A percentile compares a stretch with the other conserved stretches of the same genome.
phyloP scores from a whole-genome alignment of 2,888 invertebrate genomes.

The Papilio demoleus region DNA sequence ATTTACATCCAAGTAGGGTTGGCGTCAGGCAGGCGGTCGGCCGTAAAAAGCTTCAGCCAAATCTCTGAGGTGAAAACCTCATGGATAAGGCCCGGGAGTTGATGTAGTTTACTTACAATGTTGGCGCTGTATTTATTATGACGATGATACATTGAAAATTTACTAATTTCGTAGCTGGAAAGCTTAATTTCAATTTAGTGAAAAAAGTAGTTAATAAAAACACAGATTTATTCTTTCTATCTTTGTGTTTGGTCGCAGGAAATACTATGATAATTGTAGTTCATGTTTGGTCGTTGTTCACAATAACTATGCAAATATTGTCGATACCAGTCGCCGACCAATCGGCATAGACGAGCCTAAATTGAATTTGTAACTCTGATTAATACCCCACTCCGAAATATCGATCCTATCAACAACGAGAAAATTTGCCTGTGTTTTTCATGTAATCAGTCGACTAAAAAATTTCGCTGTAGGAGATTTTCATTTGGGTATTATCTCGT shows the following conservation, averaged over 20 bases:
- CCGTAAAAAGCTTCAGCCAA: too few species aligned
- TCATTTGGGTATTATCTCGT: neutral
- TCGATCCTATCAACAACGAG: conserved; percentile 56
- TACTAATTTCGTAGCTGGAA: too few species aligned
- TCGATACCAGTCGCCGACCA: conserved; percentile 69
- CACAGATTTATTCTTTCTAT: too few species aligned
- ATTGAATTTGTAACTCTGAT: conserved; percentile 82
- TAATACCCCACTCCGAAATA: conserved; percentile 67
- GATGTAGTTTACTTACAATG: too few species aligned
- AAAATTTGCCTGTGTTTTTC: conserved; percentile 51
- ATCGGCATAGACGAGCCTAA: conserved; percentile 68
- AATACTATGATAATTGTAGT: conserved; percentile 61
- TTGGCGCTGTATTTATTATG: too few species aligned
- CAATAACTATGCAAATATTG: conserved; percentile 83
- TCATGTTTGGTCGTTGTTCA: conserved; percentile 79
- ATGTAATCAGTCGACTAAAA: neutral
- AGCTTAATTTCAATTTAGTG: too few species aligned
- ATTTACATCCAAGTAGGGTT: too few species aligned
- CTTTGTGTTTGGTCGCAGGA: neutral
- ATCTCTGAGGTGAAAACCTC: too few species aligned
- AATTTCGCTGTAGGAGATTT: conserved; percentile 44
- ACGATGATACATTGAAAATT: too few species aligned
- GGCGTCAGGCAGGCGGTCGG: too few species aligned
- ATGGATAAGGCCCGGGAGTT: too few species aligned
- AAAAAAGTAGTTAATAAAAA: too few species aligned